Base-by-base conservation (phyloP, 1,140 invertebrate genomes). In the Drosophila pallidifrons region DNA sequence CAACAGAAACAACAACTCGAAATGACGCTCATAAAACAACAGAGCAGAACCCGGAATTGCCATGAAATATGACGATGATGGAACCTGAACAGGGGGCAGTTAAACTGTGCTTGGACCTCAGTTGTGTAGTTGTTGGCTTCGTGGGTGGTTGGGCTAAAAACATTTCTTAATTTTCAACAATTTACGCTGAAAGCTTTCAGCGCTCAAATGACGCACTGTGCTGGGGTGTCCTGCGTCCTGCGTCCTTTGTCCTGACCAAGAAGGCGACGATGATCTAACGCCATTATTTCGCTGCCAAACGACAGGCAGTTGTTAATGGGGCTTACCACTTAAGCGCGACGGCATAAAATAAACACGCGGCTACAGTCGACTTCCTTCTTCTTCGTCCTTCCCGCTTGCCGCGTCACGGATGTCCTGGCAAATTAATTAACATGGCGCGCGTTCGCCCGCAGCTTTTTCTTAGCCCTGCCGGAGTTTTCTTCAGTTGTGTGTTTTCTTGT, bases 121-220 rank as follows among this genome's bases (percentile, higher is more conserved):
- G 49, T 46, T 70, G 43, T 10, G 67, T 54, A 66, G 61, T 64
- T 70, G 65, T 3, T 11, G 7, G 38, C 38, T 10, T n/a, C 0
- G 32, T 58, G 35, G 16, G 57, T 35, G 15, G 32, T 11, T 63
- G 43, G 46, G 10, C 7, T 43, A 25, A 82, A 69, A 72, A 66
- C 85, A 89, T 89, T 89, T 89, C 85, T 89, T 89, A 89, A 89
- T 89, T 89, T 89, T 71, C 81, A 85, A 89, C 85, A 89, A 89
- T 89, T 89, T 89, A 81, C 85, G 85, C 81, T 89, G 85, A 89
- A 89, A 89, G 85, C 85, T 89, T 89, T 89, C 81, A 81, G 66
- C 85, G 86, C 85, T 89, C 86, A 89, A 89, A 89, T 89, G 86
- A 89, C 85, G 85, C 82, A 80, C 79, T 49, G 51, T n/a, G 38